Conservation (phyloP, 2,888 invertebrate species). For the Amphipoea lucens region DNA sequence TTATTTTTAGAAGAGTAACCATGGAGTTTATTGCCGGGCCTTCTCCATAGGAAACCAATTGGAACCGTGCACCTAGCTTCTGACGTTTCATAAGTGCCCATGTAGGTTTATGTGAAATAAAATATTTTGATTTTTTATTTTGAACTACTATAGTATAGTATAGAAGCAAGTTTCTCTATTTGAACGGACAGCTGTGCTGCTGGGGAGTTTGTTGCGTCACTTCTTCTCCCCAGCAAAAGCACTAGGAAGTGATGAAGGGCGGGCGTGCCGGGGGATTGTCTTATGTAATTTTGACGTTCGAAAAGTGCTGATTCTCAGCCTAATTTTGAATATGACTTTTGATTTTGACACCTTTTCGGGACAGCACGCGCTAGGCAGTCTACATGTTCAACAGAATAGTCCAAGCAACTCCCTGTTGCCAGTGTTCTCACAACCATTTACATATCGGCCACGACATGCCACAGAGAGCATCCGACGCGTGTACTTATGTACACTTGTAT, state of each 20-base stretch:
- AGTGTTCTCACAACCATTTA: neutral
- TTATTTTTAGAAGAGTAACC: too few species aligned
- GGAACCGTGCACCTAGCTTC: too few species aligned
- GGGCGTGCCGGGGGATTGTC: neutral
- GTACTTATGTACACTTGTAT: constrained; percentile 13
- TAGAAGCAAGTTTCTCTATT: too few species aligned
- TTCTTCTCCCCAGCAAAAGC: neutral
- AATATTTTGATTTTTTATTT: too few species aligned
- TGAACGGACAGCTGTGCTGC: too few species aligned
- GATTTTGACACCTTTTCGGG: neutral
- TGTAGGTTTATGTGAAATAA: too few species aligned
- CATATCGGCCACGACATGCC: constrained; percentile 30
- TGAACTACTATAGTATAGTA: too few species aligned
- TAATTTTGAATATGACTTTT: neutral
- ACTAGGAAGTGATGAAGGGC: neutral
- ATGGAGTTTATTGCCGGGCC: too few species aligned
- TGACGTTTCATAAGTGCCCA: too few species aligned
- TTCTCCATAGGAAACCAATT: too few species aligned
- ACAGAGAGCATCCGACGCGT: constrained; percentile 33
- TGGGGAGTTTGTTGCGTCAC: too few species aligned
- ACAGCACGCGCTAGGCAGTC: neutral
- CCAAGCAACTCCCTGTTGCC: neutral
- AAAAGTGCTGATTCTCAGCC: neutral
- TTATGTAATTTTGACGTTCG: neutral
- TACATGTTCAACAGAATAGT: neutral